Evolutionary conservation across 2,797 vertebrate species (phyloP).

Genomic region (Sebastiscus albofasciatus): DNA sequence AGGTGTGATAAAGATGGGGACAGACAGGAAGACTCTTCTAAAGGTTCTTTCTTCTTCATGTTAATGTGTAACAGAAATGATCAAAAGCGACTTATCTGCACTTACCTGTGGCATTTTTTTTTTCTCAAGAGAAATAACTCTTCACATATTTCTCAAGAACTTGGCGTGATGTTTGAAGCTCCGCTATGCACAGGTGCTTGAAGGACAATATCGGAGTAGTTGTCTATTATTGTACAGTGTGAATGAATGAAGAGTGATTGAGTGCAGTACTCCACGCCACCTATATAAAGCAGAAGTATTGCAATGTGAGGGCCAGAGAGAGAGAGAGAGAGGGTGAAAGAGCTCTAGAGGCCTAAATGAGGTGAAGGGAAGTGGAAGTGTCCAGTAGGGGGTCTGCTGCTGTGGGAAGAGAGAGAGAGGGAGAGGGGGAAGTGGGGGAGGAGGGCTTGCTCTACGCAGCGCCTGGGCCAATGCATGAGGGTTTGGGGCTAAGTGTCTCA

Average conservation of each 20-base stretch:
- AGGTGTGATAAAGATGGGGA: constrained; percentile 23
- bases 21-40: constrained; percentile 4
- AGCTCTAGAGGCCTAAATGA: constrained; percentile 73
- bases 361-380: constrained; percentile 78
- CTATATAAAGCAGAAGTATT: constrained; percentile 75
- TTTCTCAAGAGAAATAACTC: constrained; percentile 42
- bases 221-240: constrained; percentile 76
- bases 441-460: constrained; percentile 68
- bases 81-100: constrained; percentile 14
- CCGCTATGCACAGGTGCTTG: constrained; percentile 70
- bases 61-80: constrained; percentile 23
- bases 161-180: constrained; percentile 45
- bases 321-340: constrained; percentile 53
- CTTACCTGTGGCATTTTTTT: constrained; percentile 11
- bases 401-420: constrained; percentile 63
- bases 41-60: neutral
- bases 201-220: constrained; percentile 67
- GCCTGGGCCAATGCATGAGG: constrained; percentile 94
- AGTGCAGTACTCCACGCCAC: constrained; percentile 76
- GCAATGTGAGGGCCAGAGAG: constrained; percentile 74
- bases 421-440: neutral
- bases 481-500: constrained; percentile 99
- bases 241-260: constrained; percentile 82
- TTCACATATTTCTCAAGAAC: constrained; percentile 49
- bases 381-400: constrained; percentile 82